Evolutionary conservation across 1,140 invertebrate species (phyloP).

Genomic region (Drosophila triauraria): DNA sequence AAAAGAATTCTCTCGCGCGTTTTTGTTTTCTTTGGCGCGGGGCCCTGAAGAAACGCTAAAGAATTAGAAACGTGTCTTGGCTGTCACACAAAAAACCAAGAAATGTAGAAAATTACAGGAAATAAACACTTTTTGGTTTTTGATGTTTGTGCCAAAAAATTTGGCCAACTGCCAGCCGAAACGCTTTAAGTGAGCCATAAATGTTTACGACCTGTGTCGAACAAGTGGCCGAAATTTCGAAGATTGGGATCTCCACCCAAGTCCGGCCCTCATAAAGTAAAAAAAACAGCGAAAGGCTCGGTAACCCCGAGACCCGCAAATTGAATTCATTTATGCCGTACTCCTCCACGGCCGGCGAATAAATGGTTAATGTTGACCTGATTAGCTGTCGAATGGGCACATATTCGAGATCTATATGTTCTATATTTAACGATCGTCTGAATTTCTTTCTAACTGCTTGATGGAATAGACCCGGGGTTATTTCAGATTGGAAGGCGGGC

Average conservation of each 20-base stretch:
- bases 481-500: slow-evolving; percentile 8
- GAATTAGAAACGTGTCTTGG: slow-evolving; percentile 34
- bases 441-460: slow-evolving; percentile 1
- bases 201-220: slow-evolving; percentile 24
- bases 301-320: slow-evolving; percentile 15
- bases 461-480: neutral
- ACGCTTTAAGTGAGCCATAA: slow-evolving; percentile 25
- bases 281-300: neutral
- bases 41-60: slow-evolving; percentile 1
- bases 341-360: slow-evolving; percentile 1
- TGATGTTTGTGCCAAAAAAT: slow-evolving; percentile 15
- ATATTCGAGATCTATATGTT: slow-evolving; percentile 30
- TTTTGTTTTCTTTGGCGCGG: slow-evolving; percentile 25
- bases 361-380: slow-evolving; percentile 29
- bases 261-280: slow-evolving; percentile 4
- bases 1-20: slow-evolving; percentile 26
- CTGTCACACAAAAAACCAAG: slow-evolving; percentile 36
- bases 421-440: slow-evolving; percentile 24
- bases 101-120: slow-evolving; percentile 54
- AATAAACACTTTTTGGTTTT: slow-evolving; percentile 40
- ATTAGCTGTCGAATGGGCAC: slow-evolving; percentile 25
- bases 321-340: slow-evolving; percentile 30
- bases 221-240: slow-evolving; percentile 11
- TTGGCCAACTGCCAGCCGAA: slow-evolving; percentile 1
- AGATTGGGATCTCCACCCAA: slow-evolving; percentile 9